Base-by-base conservation (phyloP, 1,140 invertebrate genomes). In the Drosophila erecta region DNA sequence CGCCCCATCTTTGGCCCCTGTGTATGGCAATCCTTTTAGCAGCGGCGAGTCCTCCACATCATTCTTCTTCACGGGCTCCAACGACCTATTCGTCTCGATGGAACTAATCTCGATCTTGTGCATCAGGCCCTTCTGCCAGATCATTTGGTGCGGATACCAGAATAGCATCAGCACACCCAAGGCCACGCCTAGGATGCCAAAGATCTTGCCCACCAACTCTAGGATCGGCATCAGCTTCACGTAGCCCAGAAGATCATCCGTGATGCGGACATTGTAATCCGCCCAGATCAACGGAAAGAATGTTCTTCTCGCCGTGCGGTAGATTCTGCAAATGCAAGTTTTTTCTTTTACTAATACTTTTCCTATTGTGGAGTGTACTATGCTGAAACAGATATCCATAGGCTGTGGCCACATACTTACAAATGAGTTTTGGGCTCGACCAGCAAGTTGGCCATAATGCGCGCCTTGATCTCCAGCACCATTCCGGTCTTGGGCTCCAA, bases 221-320 rank as follows among this genome's bases (percentile, higher is more conserved):
- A 78, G 43, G n/a, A 84, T 50, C 0, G 76, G 66, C 11, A 90
- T 22, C 6, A 91, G 44, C 58, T 79, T 85, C 0, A 92, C 22
- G n/a, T 92, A 91, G 30, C 91, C 84, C 0, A 93, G 77, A 6
- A 95, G 79, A 0, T 94, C 92, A 1, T 94, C 92, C 3, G 93
- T 93, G 2, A 96, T 92, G 17, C 90, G 90, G 0, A 95, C 95
- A n/a, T 93, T 92, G 76, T 97, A 94, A 58, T 95, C 94, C 70
- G 96, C 96, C 96, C 96, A 97, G 37, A 97, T 93, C 40, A 96
- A 93, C 0, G 96, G 96, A 74, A 97, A 95, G 81, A 95, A 95
- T 27, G 95, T 93, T 37, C 92, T 94, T 3, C 95, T 95, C 0
- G 96, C 93, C 20, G 66, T 78, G 1, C 77, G 72, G 27, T 78